Percentiles rank a stretch among this genome's conserved stretches.
These are phyloP conservation scores for Neuroscelio doddi DNA, from an alignment of 2,888 invertebrate genomes.

Conservation along the genomic window DNA sequence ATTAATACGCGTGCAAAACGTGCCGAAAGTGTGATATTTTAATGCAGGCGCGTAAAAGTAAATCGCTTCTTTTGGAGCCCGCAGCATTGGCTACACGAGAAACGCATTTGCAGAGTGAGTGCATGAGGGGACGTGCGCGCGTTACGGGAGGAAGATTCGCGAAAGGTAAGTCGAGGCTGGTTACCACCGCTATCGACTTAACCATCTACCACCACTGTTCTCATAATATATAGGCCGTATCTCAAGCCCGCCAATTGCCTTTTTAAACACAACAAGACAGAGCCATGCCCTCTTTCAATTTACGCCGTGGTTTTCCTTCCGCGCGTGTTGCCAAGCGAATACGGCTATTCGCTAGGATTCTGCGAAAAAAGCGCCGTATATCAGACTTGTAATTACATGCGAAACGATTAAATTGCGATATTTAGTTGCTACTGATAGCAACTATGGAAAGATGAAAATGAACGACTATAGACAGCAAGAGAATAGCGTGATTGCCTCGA, in stretches of 20 bases:
- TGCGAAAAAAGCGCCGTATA: slow-evolving; percentile 48
- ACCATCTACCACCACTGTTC: slow-evolving; percentile 66
- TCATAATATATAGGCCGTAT: slow-evolving; percentile 69
- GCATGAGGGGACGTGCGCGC: slow-evolving; percentile 47
- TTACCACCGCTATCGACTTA: slow-evolving; percentile 63
- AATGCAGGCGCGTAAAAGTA: slow-evolving; percentile 66
- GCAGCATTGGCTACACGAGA: slow-evolving; percentile 66
- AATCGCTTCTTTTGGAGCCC: slow-evolving; percentile 67
- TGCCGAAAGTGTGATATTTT: slow-evolving; percentile 59
- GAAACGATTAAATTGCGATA: slow-evolving; percentile 51
- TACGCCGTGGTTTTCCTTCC: slow-evolving; percentile 57
- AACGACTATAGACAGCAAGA: not conserved
- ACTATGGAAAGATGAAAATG: slow-evolving; percentile 5
- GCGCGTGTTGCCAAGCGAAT: slow-evolving; percentile 31
- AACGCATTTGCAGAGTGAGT: slow-evolving; percentile 67
- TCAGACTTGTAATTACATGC: slow-evolving; percentile 52
- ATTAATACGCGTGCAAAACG: slow-evolving; percentile 22
- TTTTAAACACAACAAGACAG: slow-evolving; percentile 70
- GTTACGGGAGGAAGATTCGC: slow-evolving; percentile 41
- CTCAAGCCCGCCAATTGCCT: slow-evolving; percentile 70
- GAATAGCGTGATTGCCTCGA: slow-evolving; percentile 14
- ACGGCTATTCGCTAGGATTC: slow-evolving; percentile 21
- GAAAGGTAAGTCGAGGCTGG: slow-evolving; percentile 50
- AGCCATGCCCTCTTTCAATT: slow-evolving; percentile 69
- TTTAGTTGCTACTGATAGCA: slow-evolving; percentile 47